These are phyloP conservation scores for Sesamia nonagrioides DNA, from an alignment of 1,140 invertebrate genomes.

Conservation along the genomic window DNA sequence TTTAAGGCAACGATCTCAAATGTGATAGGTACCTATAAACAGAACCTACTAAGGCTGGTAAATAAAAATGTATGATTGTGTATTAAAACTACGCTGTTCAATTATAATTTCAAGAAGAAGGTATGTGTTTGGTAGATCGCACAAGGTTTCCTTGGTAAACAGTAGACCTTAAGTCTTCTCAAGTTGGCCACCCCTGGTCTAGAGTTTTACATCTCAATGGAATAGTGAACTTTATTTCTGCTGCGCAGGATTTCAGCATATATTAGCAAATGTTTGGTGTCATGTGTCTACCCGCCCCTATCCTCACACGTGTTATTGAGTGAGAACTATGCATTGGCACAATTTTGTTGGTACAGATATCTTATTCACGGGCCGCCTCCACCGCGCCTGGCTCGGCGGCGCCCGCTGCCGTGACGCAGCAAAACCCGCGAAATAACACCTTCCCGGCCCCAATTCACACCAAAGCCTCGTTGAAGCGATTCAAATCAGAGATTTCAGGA, in stretches of 20 bases:
- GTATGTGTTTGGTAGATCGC: too few relatives aligned
- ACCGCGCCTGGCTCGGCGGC: constrained; percentile 21
- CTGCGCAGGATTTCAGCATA: not conserved
- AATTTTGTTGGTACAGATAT: constrained; percentile 38
- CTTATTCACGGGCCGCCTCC: constrained; percentile 35
- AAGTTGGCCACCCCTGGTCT: too few relatives aligned
- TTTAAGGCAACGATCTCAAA: too few relatives aligned
- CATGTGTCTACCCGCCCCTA: not conserved
- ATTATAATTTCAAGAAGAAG: too few relatives aligned
- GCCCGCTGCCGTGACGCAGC: constrained; percentile 67
- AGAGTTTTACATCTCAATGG: too few relatives aligned
- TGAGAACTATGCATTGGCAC: constrained; percentile 42
- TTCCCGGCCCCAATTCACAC: constrained; percentile 77
- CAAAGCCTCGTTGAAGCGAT: constrained; percentile 82
- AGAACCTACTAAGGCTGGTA: too few relatives aligned
- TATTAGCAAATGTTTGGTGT: not conserved
- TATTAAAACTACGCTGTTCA: too few relatives aligned
- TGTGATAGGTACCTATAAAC: too few relatives aligned
- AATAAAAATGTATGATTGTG: too few relatives aligned
- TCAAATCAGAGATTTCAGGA: constrained; percentile 86
- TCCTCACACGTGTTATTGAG: constrained; percentile 18
- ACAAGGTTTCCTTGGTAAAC: too few relatives aligned
- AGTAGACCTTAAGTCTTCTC: too few relatives aligned
- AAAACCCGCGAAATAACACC: constrained; percentile 71
- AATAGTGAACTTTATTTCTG: too few relatives aligned